Conservation (phyloP, 92 coral and sea anemone species). For the Epizoanthus fatuus region DNA sequence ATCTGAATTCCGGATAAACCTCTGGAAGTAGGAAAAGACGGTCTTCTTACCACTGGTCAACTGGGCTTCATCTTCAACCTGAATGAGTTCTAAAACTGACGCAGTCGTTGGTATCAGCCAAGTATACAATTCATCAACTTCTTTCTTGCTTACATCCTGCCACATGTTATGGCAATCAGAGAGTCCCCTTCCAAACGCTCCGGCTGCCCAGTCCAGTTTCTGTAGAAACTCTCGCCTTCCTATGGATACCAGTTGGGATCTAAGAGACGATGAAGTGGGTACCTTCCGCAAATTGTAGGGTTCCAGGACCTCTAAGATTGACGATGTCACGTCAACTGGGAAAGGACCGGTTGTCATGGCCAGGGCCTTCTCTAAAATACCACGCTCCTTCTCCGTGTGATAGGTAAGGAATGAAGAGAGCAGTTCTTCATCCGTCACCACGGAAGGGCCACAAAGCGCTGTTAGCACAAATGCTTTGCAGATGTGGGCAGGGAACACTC, state of each 20-base stretch:
- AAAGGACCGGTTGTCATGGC: constrained; percentile 42
- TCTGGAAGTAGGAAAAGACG: constrained; percentile 38
- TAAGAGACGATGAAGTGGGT: constrained; percentile 39
- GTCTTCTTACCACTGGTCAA: constrained; percentile 40
- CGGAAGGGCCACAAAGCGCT: constrained; percentile 28
- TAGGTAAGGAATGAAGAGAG: constrained; percentile 38
- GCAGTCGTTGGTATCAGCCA: constrained; percentile 29
- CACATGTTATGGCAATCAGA: constrained; percentile 51
- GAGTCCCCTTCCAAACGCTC: constrained; percentile 43
- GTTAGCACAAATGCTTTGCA: constrained; percentile 53
- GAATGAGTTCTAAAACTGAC: constrained; percentile 13
- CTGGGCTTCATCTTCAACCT: constrained; percentile 27
- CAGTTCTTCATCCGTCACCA: constrained; percentile 55
- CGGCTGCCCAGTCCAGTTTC: constrained; percentile 45
- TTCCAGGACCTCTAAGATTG: constrained; percentile 44
- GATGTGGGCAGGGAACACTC: constrained; percentile 54
- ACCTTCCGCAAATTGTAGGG: constrained; percentile 47
- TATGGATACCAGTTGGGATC: constrained; percentile 37
- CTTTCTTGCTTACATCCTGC: constrained; percentile 33
- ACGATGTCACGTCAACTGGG: constrained; percentile 39
- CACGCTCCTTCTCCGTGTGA: constrained; percentile 58
- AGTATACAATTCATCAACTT: constrained; percentile 24
- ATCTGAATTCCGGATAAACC: constrained; percentile 53
- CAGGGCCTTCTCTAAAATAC: constrained; percentile 33
- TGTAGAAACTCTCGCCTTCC: constrained; percentile 42